Evolutionary conservation across 2,113 vertebrate species (phyloP), one percentile per base, ranked within the genome.

Genomic region (Epinephelus moara): DNA sequence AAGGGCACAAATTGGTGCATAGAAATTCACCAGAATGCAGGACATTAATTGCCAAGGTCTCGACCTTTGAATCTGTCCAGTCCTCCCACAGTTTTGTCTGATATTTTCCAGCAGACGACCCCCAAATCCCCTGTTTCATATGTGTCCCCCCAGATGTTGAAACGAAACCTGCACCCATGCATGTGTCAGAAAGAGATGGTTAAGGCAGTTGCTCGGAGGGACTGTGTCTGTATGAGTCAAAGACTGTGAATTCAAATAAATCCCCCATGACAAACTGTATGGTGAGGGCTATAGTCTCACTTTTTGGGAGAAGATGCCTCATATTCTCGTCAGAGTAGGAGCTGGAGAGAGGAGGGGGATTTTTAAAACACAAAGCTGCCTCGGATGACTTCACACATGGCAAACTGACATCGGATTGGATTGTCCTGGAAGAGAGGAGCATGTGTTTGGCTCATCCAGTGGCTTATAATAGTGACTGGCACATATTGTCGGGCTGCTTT

Each of bases 381-480:
- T 40, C 4, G 27, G 21, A 75, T 45, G 52, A 76, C 70, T 70
- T 47, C 42, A 64, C 70, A 70, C n/a, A 57, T 64, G 68, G 33
- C 82, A 63, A 70, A 70, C 50, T 42, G 25, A 75, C 11, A 52
- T 42, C 40, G 27, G 57, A 75, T 17, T 71, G 61, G 84, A 87
- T 84, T 87, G 79, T 70, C 77, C 83, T 90, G 70, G 85, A 91
- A 89, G 63, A 66, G 72, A 81, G 62, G 37, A 80, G 70, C 80
- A 82, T 75, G 74, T 86, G 82, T 85, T 81, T 67, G 59, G 63
- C 78, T 82, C 72, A 73, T 81, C 63, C 71, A 73, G 72, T 53
- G 64, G 75, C 78, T 86, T 85, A 82, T 89, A 82, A 85, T 82
- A 86, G 74, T 85, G 86, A 88, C 87, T 76, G 75, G 49, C 78